A percentile compares a stretch with the other conserved stretches of the same genome.
These are phyloP conservation scores for Arctocebus calabarensis DNA, from an alignment of 2,797 vertebrate species.

Conservation along the genomic window DNA sequence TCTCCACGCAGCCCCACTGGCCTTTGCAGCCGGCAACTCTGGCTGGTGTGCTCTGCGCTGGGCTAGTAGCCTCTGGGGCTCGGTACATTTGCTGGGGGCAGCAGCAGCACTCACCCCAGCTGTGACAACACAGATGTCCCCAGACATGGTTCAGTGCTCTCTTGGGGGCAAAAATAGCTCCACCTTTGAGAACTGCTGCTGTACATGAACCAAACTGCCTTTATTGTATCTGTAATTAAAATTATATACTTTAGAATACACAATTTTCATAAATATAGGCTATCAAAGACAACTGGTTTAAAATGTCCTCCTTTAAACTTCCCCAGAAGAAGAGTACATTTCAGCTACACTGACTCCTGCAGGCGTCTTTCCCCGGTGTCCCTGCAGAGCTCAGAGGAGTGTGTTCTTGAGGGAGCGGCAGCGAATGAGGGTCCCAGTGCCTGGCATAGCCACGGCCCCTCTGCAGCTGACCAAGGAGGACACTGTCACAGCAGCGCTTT, in stretches of 20 bases:
- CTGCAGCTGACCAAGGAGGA: conserved; percentile 66
- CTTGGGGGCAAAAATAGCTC: not conserved
- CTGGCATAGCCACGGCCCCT: not conserved
- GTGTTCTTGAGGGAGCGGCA: not conserved
- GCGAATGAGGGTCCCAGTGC: not conserved
- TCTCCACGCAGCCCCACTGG: not conserved
- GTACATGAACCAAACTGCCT: not conserved
- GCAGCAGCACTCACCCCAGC: too few species aligned
- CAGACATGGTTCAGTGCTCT: too few species aligned
- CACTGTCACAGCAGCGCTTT: conserved; percentile 71
- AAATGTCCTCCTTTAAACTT: not conserved
- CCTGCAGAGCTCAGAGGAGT: fast-evolving
- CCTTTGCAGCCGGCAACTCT: fast-evolving
- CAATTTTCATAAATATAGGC: fast-evolving
- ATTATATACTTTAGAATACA: fast-evolving
- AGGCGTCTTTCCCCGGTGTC: not conserved
- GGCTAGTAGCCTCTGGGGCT: fast-evolving
- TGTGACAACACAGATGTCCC: not conserved
- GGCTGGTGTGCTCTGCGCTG: fast-evolving
- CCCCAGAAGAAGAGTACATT: fast-evolving
- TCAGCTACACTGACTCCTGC: not conserved
- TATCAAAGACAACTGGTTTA: too few species aligned
- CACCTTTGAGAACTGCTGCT: too few species aligned
- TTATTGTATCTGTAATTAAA: too few species aligned
- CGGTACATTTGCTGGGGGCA: not conserved